Conservation (phyloP, 1,140 invertebrate genomes). For the Ditylenchus dipsaci region DNA sequence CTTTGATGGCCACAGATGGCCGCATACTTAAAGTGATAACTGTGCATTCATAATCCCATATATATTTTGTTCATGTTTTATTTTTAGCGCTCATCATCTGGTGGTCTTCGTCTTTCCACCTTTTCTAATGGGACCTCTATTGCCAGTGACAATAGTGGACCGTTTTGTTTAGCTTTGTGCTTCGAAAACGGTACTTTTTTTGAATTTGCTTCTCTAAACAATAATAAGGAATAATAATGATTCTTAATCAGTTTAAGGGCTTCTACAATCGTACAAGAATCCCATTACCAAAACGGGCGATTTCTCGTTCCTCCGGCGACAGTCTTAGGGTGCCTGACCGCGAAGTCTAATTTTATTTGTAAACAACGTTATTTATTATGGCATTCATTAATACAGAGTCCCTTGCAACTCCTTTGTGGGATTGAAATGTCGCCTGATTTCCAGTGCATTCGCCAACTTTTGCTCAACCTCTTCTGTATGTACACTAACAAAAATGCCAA, state of each 20-base stretch:
- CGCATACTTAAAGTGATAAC: too few species aligned
- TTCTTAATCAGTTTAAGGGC: constrained; percentile 23
- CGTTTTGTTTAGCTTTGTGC: constrained; percentile 56
- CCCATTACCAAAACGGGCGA: constrained; percentile 55
- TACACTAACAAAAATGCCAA: constrained; percentile 49
- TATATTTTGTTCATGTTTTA: too few species aligned
- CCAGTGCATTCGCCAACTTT: constrained; percentile 56
- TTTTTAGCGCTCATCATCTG: constrained; percentile 44
- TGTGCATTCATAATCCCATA: too few species aligned
- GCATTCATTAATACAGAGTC: constrained; percentile 38
- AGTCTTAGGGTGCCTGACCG: constrained; percentile 54
- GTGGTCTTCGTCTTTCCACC: constrained; percentile 53
- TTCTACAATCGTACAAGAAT: constrained; percentile 56
- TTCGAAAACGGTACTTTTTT: constrained; percentile 42
- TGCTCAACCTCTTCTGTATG: constrained; percentile 52
- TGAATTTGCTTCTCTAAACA: neutral
- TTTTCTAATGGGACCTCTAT: constrained; percentile 57
- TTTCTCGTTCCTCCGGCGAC: constrained; percentile 55
- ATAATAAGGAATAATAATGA: too few species aligned
- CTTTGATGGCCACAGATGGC: too few species aligned
- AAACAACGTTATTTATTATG: constrained; percentile 18
- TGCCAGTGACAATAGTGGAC: constrained; percentile 57
- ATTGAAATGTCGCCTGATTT: constrained; percentile 57
- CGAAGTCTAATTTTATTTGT: constrained; percentile 40
- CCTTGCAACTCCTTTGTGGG: constrained; percentile 50